Percentiles rank a stretch among this genome's conserved stretches.
Evolutionary conservation across 2,797 vertebrate genomes (phyloP).

Genomic region (Lacerta viridis): DNA sequence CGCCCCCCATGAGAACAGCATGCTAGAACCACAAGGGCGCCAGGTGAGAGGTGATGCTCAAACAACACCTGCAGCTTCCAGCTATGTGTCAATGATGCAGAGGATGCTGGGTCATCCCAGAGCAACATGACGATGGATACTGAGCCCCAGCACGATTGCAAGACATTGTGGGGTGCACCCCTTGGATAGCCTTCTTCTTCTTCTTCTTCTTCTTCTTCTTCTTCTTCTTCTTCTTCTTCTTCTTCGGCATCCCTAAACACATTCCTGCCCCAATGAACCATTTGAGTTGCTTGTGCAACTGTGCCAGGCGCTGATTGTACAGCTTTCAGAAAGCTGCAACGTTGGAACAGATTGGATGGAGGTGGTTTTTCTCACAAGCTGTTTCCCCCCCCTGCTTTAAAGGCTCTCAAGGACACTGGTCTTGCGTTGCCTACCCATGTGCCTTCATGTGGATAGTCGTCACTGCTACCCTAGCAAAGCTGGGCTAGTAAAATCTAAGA

Average conservation of each 20-base stretch:
- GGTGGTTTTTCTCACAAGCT: neutral
- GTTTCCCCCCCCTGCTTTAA: neutral
- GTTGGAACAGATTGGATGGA: neutral
- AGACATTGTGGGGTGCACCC: neutral
- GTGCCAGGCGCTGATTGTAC: neutral
- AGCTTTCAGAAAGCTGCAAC: neutral
- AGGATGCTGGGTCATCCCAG: neutral
- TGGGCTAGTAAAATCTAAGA: neutral
- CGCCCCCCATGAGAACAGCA: too few relatives aligned
- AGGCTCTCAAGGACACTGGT: neutral
- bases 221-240: neutral
- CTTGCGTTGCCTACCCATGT: neutral
- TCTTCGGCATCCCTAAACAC: neutral
- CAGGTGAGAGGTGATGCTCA: neutral
- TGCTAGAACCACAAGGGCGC: neutral
- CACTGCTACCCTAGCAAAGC: neutral
- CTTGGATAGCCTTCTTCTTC: neutral
- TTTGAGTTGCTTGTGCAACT: neutral
- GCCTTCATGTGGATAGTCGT: neutral
- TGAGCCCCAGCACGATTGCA: neutral
- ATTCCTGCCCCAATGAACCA: neutral
- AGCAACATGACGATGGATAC: neutral
- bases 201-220: neutral
- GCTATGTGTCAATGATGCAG: neutral
- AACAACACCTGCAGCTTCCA: neutral